Conservation (phyloP, 1,140 invertebrate genomes). For the Harpegnathos saltator region DNA sequence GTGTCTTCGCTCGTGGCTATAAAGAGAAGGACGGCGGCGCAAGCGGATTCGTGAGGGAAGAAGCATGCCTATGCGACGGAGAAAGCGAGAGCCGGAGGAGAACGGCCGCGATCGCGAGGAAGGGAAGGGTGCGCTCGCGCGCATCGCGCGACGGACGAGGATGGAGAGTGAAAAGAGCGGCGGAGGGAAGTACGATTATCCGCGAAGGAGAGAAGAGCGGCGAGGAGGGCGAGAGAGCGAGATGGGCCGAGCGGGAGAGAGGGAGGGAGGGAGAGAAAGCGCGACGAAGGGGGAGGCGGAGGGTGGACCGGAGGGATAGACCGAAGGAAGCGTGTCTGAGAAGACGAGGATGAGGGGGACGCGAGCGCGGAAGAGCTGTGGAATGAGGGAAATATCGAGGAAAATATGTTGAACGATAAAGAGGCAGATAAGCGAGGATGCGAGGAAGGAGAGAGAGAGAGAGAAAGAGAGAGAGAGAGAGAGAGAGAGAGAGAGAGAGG, state of each 20-base stretch:
- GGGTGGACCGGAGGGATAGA: not conserved
- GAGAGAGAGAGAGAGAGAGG: not conserved
- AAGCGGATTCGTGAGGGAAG: conserved; percentile 38
- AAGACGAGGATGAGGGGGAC: not conserved
- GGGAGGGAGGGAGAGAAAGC: not conserved
- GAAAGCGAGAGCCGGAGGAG: conserved; percentile 39
- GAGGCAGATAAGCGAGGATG: not conserved
- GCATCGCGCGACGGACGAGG: not conserved
- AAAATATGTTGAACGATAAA: not conserved
- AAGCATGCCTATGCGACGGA: conserved; percentile 27
- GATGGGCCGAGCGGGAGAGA: too few species aligned
- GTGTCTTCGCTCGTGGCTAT: conserved; percentile 63
- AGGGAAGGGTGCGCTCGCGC: conserved; percentile 7
- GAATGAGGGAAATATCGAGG: not conserved
- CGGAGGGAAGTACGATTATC: conserved; percentile 7
- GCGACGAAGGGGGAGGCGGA: not conserved
- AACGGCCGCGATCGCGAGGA: conserved; percentile 32
- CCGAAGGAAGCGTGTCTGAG: conserved; percentile 7
- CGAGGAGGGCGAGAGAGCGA: too few species aligned
- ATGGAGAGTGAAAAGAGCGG: conserved; percentile 40
- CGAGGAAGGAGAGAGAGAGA: not conserved
- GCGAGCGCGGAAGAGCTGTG: not conserved
- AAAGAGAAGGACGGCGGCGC: conserved; percentile 51
- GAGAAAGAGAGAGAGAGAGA: too few species aligned
- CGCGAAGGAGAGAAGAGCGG: not conserved